These are phyloP conservation scores for Ptychadena robeensis DNA, from an alignment of 2,797 vertebrate species.

Conservation along the genomic window DNA sequence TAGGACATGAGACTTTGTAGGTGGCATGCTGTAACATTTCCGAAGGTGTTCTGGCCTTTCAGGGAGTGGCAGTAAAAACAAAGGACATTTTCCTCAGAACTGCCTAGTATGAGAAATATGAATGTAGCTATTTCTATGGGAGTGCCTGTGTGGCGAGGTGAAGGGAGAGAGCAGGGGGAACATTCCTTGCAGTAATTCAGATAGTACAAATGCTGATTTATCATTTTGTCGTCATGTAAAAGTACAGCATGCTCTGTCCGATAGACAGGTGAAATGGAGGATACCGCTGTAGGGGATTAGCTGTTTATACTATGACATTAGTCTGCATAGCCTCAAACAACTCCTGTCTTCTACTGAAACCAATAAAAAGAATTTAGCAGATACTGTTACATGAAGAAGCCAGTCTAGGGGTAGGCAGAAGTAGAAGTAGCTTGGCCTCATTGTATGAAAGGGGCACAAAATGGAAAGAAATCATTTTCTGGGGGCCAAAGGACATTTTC, in stretches of 20 bases:
- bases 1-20: no score
- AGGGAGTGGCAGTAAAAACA: not conserved
- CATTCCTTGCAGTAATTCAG: conserved; percentile 34
- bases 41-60: not conserved
- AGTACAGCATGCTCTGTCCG: not conserved
- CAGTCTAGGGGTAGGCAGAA: no score
- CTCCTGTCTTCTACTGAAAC: not conserved
- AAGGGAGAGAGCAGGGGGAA: not conserved
- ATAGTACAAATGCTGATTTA: conserved; percentile 16
- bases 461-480: no score
- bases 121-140: conserved; percentile 19
- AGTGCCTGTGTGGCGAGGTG: conserved; percentile 14
- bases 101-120: not conserved
- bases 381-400: no score
- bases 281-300: not conserved
- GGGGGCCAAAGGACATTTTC: no score
- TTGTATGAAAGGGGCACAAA: no score
- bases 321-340: not conserved
- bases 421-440: no score
- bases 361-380: no score
- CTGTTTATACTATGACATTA: not conserved
- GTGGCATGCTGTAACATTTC: no score
- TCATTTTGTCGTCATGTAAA: not conserved
- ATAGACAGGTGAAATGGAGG: not conserved
- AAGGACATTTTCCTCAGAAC: not conserved